Evolutionary conservation across 2,888 invertebrate species (phyloP).

Genomic region (Hydrotaea cyrtoneurina): DNA sequence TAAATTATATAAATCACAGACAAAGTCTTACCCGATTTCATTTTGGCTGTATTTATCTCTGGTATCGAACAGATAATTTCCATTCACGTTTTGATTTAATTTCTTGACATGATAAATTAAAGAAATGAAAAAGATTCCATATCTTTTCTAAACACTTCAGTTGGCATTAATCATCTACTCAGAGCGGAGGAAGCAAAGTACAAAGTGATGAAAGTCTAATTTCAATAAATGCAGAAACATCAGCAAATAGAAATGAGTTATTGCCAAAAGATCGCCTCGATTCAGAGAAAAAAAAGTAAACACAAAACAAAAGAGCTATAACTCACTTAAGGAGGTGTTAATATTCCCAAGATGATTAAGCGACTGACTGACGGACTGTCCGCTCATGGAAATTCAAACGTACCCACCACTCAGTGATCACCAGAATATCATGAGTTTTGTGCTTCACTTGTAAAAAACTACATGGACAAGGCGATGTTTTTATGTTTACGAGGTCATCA

Average conservation of each 20-base stretch:
- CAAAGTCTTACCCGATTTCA: no score
- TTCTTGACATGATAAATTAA: not conserved
- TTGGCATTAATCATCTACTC: not conserved
- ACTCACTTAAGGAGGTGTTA: slow-evolving; percentile 69
- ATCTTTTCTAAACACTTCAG: not conserved
- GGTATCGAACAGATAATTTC: no score
- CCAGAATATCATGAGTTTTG: no score
- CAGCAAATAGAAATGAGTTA: not conserved
- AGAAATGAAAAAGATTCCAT: not conserved
- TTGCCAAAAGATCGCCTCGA: not conserved
- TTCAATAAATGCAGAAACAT: not conserved
- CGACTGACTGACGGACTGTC: not conserved
- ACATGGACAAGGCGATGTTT: not conserved
- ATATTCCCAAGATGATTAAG: slow-evolving; percentile 59
- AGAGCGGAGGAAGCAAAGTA: not conserved
- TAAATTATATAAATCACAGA: no score
- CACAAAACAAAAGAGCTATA: not conserved
- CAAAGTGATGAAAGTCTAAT: not conserved
- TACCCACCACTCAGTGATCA: not conserved
- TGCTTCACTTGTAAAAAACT: not conserved
- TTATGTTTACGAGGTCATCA: slow-evolving; percentile 70
- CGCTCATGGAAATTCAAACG: not conserved
- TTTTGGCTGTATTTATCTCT: no score
- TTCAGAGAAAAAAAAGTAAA: not conserved
- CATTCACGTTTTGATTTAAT: not conserved